Evolutionary conservation across 1,140 invertebrate genomes (phyloP).

Genomic region (Aphelinus certus): DNA sequence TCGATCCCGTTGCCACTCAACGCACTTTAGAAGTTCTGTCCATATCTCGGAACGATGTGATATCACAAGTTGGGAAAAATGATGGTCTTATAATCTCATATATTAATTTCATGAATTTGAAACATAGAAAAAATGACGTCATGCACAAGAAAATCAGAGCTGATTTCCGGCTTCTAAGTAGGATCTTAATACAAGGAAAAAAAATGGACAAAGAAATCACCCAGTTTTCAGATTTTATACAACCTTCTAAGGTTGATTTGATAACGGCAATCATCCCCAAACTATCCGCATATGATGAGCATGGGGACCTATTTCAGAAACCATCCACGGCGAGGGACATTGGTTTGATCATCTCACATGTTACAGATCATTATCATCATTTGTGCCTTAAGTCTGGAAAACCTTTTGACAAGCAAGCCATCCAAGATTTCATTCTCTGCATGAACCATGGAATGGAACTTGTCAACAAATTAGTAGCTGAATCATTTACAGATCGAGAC

Average conservation of each 20-base stretch:
- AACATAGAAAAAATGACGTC: background rate
- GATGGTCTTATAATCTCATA: background rate
- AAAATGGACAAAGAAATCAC: background rate
- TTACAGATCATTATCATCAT: background rate
- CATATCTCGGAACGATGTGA: background rate
- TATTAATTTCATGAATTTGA: background rate
- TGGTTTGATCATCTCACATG: background rate
- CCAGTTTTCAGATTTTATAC: background rate
- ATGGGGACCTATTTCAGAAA: background rate
- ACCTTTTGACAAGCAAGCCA: no score
- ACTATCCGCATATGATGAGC: background rate
- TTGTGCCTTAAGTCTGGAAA: no score
- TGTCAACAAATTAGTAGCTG: background rate
- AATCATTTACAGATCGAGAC: background rate
- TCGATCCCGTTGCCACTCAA: background rate
- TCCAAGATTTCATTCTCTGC: background rate
- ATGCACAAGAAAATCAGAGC: background rate
- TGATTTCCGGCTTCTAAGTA: background rate
- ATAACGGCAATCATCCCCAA: background rate
- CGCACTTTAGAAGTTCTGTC: background rate
- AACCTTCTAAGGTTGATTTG: background rate
- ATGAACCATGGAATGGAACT: background rate
- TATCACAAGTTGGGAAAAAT: background rate
- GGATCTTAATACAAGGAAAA: background rate
- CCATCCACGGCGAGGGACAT: background rate